These are phyloP conservation scores for Colistium nudipinnis DNA, from an alignment of 2,113 vertebrate genomes.

Conservation along the genomic window DNA sequence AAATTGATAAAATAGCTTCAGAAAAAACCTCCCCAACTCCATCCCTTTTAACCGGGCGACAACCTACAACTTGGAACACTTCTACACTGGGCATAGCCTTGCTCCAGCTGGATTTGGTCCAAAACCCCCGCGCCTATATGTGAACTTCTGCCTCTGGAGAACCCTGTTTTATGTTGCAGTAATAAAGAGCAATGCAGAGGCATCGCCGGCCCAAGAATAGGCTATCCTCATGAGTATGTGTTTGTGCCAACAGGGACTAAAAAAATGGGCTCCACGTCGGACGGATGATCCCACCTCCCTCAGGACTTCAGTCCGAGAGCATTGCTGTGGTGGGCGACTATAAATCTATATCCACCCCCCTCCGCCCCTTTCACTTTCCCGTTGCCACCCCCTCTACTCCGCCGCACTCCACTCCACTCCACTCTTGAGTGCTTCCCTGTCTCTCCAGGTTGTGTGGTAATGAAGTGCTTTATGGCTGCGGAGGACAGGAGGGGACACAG, in stretches of 20 bases:
- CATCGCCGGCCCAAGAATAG: conserved; percentile 26
- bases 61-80: conserved; percentile 32
- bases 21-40: conserved; percentile 15
- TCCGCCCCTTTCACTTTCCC: conserved; percentile 11
- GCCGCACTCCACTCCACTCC: conserved; percentile 37
- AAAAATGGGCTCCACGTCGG: conserved; percentile 26
- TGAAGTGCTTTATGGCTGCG: conserved; percentile 68
- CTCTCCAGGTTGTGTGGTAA: conserved; percentile 46
- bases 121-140: too few relatives aligned
- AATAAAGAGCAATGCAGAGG: conserved; percentile 7
- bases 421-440: conserved; percentile 51
- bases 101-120: too few relatives aligned
- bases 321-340: conserved; percentile 27
- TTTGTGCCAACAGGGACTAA: conserved; percentile 16
- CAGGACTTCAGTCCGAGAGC: conserved; percentile 39
- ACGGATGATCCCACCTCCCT: conserved; percentile 33
- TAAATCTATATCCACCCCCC: conserved; percentile 50
- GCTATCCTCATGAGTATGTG: conserved; percentile 10
- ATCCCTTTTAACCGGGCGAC: conserved; percentile 37
- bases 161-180: too few relatives aligned
- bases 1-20: too few relatives aligned
- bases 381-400: conserved; percentile 27
- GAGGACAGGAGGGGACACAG: conserved; percentile 43
- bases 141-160: too few relatives aligned
- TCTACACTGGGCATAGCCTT: conserved; percentile 36